Base-by-base conservation (phyloP, 23 tunicate genomes). In the Styela clava region DNA sequence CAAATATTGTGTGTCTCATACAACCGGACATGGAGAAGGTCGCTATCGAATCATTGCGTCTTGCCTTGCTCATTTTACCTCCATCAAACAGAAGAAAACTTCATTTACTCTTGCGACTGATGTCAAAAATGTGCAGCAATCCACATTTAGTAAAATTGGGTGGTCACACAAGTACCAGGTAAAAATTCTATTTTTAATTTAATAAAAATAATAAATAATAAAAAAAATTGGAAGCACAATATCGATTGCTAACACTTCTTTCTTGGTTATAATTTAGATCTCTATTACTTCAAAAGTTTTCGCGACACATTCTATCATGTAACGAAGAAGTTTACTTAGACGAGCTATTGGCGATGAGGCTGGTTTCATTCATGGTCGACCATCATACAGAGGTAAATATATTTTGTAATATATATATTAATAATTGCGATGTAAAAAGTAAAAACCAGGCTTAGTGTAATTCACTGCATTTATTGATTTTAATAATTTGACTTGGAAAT, bases 271-370 rank as follows among this genome's bases (percentile, higher is more conserved):
- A 20, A 30, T 37, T 30, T 65, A 85, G 88, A 52, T 72, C 78
- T 37, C 69, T 87, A 68, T 69, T 87, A 0, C 79, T 87, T 9
- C 83, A 82, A 33, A 87, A 86, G 1, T 87, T 87, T 31, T 87
- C 91, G 3, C 85, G 74, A 18, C 79, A 77, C 78, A 82, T 87
- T 21, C 67, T 87, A 2, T 74, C 91, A 2, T 82, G 83, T 63
- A 83, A 83, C 69, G 86, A 87, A 74, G 91, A 82, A 68, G 91
- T 87, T 21, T 78, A 87, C 52, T 83, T 87, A 3, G 91, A 87
- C 76, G 91, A 87, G 63, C 78, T 87, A 78, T 62, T 87, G 30
- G 86, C 91, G 23, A 82, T 82, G 83, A 82, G 86, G 67, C 83
- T 87, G 30, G 83, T 87, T 30, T 51, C 86, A 1, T 87, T 87